A percentile compares a stretch with the other conserved stretches of the same genome.
These are phyloP conservation scores for Melieria crassipennis DNA, from an alignment of 2,888 invertebrate genomes.

Conservation along the genomic window DNA sequence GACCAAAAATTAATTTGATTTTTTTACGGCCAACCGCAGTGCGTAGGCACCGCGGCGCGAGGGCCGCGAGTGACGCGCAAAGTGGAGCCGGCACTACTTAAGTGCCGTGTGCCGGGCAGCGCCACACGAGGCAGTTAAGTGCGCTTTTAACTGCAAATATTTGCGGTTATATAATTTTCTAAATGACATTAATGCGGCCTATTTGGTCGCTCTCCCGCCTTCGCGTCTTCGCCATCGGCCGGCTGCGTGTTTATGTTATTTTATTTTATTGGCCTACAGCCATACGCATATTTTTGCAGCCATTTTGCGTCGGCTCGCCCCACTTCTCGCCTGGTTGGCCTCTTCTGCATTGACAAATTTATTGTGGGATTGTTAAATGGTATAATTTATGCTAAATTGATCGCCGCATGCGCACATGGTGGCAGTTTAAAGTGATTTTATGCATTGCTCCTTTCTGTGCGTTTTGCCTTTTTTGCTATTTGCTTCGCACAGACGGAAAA, in stretches of 20 bases:
- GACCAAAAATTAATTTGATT: constrained; percentile 14
- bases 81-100: not conserved
- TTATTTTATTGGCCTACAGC: constrained; percentile 20
- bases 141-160: constrained; percentile 18
- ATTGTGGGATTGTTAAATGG: too few species aligned
- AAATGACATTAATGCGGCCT: constrained; percentile 32
- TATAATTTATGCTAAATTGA: too few species aligned
- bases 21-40: constrained; percentile 9
- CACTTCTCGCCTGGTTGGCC: too few species aligned
- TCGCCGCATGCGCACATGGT: too few species aligned
- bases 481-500: too few species aligned
- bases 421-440: too few species aligned
- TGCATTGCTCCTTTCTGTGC: too few species aligned
- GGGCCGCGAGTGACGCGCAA: not conserved
- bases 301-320: too few species aligned
- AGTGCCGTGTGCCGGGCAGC: not conserved
- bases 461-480: too few species aligned
- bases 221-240: not conserved
- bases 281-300: not conserved
- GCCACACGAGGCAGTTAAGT: too few species aligned
- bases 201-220: constrained; percentile 15
- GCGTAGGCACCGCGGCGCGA: not conserved
- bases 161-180: constrained; percentile 29
- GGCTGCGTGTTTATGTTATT: constrained; percentile 18
- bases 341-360: too few species aligned